These are phyloP conservation scores for Plecturocebus donacophilus DNA, from an alignment of 2,113 vertebrate genomes.

Conservation along the genomic window DNA sequence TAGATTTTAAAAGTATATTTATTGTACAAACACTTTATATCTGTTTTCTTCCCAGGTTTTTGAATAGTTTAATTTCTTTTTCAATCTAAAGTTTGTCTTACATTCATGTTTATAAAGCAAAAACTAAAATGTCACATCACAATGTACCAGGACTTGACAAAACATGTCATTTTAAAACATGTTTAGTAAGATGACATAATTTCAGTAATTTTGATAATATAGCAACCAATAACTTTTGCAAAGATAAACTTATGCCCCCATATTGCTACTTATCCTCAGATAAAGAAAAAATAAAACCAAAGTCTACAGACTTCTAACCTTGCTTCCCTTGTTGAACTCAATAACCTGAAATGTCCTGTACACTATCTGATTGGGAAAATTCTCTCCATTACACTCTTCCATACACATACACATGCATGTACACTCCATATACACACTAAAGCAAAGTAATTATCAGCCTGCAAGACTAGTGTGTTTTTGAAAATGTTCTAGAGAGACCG, in stretches of 20 bases:
- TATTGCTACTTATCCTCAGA: not conserved
- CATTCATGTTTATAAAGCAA: not conserved
- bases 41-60: not conserved
- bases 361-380: not conserved
- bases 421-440: not conserved
- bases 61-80: not conserved
- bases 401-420: too few species aligned
- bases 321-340: not conserved
- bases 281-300: not conserved
- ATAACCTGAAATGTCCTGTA: not conserved
- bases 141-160: not conserved
- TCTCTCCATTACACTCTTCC: not conserved
- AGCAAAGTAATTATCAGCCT: not conserved
- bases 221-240: not conserved
- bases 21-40: not conserved
- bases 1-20: not conserved
- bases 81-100: not conserved
- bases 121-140: not conserved
- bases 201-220: not conserved
- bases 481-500: not conserved
- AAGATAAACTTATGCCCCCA: not conserved
- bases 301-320: not conserved
- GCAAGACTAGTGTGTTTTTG: not conserved
- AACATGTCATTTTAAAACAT: not conserved
- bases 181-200: not conserved